Evolutionary conservation across 1,140 invertebrate species (phyloP).

Genomic region (Cydia amplana): DNA sequence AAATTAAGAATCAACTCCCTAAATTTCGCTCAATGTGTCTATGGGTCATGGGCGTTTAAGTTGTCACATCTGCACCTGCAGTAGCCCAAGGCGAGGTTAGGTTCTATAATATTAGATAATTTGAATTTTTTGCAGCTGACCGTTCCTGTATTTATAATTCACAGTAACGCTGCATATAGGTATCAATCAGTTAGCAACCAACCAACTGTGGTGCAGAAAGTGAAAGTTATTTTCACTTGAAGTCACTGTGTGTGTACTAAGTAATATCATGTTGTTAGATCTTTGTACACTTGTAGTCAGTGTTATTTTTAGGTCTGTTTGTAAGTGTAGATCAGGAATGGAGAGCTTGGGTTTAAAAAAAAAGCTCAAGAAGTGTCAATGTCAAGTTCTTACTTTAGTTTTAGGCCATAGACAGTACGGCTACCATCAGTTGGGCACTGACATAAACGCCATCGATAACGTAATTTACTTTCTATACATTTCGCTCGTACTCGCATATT

Average conservation of each 20-base stretch:
- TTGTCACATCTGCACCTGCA: too few species aligned
- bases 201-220: conserved; percentile 10
- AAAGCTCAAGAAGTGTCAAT: too few species aligned
- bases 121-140: background rate
- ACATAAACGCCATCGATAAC: too few species aligned
- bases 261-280: conserved; percentile 1
- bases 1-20: too few species aligned
- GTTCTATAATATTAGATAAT: background rate
- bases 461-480: too few species aligned
- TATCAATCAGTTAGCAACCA: conserved; percentile 8
- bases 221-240: conserved; percentile 28
- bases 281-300: background rate
- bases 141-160: background rate
- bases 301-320: background rate
- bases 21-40: too few species aligned
- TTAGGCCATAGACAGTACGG: too few species aligned
- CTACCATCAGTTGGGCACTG: too few species aligned
- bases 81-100: background rate
- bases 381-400: too few species aligned
- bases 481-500: too few species aligned
- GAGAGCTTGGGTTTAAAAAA: too few species aligned
- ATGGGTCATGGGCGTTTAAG: too few species aligned
- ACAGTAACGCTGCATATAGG: background rate
- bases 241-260: conserved; percentile 2
- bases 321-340: background rate